Conservation (phyloP, 2,113 vertebrate species). For the Felis chaus region DNA sequence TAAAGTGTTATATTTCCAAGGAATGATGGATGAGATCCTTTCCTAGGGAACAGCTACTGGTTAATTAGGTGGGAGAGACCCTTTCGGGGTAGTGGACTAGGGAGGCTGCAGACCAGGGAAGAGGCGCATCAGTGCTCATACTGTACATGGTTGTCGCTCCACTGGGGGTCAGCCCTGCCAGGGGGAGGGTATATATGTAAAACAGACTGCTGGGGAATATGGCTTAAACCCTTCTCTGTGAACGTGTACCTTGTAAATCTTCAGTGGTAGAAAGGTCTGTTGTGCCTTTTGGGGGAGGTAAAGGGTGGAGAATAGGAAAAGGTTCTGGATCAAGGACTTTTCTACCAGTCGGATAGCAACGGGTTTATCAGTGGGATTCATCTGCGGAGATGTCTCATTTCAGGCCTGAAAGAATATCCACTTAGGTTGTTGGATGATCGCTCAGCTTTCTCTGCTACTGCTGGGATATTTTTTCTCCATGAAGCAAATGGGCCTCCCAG, state of each 20-base stretch:
- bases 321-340: background rate
- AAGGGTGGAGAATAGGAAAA: background rate
- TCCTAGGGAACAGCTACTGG: background rate
- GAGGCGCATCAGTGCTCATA: accelerated
- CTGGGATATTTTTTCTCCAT: background rate
- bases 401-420: background rate
- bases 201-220: background rate
- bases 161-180: background rate
- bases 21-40: background rate
- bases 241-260: background rate
- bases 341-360: background rate
- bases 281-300: background rate
- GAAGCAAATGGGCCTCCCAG: background rate
- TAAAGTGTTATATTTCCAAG: constrained; percentile 10
- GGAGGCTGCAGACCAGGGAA: background rate
- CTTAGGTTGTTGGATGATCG: background rate
- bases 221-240: background rate
- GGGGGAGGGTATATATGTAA: background rate
- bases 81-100: background rate
- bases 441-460: background rate
- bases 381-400: background rate
- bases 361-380: background rate
- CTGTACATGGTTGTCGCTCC: background rate
- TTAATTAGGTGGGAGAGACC: background rate
- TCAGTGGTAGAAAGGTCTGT: background rate